Conservation (phyloP, 2,113 vertebrate species). For the Xenotilapia longispinis region DNA sequence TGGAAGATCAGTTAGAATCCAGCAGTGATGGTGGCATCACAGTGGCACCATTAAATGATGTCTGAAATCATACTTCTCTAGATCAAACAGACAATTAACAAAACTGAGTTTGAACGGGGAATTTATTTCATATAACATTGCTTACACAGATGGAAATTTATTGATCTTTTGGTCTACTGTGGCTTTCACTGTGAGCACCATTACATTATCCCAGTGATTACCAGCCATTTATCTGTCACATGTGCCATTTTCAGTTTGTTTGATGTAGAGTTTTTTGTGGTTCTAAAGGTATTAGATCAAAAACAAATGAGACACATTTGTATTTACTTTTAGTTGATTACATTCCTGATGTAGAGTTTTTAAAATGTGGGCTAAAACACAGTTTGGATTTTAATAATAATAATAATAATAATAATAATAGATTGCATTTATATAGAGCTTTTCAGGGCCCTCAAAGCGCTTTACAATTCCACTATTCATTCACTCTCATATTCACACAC, state of each 20-base stretch:
- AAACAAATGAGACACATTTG: not conserved
- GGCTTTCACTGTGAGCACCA: not conserved
- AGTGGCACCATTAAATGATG: not conserved
- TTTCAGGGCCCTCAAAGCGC: too few relatives aligned
- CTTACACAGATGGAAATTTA: not conserved
- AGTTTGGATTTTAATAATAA: not conserved
- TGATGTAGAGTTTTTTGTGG: not conserved
- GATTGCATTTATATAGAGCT: not conserved
- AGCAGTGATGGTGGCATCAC: not conserved
- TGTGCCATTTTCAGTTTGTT: not conserved
- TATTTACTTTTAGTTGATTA: not conserved
- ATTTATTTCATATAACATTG: not conserved
- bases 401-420: not conserved
- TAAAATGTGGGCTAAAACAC: not conserved
- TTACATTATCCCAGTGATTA: not conserved
- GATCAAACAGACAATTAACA: not conserved
- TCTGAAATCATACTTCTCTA: not conserved
- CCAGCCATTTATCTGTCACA: not conserved
- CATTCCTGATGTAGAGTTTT: rapidly evolving
- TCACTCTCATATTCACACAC: not conserved
- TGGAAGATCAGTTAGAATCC: not conserved
- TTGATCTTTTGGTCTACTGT: not conserved
- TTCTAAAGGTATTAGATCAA: not conserved
- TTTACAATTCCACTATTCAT: not conserved
- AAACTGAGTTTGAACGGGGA: not conserved